These are phyloP conservation scores for Oplegnathus fasciatus DNA, from an alignment of 2,113 vertebrate genomes.

Conservation along the genomic window DNA sequence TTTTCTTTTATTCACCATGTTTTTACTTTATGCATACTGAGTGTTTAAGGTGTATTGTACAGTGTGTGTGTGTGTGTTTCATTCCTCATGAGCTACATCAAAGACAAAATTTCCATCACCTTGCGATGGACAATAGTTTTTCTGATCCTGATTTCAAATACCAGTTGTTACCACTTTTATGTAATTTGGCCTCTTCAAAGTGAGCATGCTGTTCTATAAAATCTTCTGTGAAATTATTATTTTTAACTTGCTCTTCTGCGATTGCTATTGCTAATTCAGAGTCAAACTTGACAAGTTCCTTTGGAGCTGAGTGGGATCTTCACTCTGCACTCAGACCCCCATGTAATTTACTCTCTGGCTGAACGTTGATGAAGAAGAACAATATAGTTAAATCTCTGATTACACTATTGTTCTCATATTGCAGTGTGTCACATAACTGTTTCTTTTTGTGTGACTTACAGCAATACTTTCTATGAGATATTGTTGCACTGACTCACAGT, in stretches of 20 bases:
- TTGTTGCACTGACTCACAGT: not conserved
- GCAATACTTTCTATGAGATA: slow-evolving; percentile 12
- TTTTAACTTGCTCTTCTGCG: slow-evolving; percentile 56
- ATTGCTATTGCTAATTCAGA: slow-evolving; percentile 72
- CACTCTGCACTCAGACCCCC: slow-evolving; percentile 37
- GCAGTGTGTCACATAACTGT: not conserved
- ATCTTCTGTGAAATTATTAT: slow-evolving; percentile 12
- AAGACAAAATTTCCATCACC: slow-evolving; percentile 2
- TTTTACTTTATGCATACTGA: not conserved
- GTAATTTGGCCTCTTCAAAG: not conserved
- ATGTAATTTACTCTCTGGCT: slow-evolving; percentile 22
- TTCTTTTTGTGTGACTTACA: slow-evolving; percentile 1
- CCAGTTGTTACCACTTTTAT: not conserved
- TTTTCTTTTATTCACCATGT: not conserved
- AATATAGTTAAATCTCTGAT: slow-evolving; percentile 39
- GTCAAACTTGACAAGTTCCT: slow-evolving; percentile 67
- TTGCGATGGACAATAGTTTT: not conserved
- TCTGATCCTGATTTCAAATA: not conserved
- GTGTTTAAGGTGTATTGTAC: slow-evolving; percentile 1
- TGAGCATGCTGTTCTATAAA: slow-evolving; percentile 11
- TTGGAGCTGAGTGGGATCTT: slow-evolving; percentile 49
- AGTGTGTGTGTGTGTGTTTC: not conserved
- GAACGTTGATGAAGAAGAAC: slow-evolving; percentile 21
- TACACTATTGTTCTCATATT: slow-evolving; percentile 28
- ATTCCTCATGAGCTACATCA: not conserved